Percentiles rank a stretch among this genome's conserved stretches.
Evolutionary conservation across 2,888 invertebrate species (phyloP).

Genomic region (Tenthredo livida): DNA sequence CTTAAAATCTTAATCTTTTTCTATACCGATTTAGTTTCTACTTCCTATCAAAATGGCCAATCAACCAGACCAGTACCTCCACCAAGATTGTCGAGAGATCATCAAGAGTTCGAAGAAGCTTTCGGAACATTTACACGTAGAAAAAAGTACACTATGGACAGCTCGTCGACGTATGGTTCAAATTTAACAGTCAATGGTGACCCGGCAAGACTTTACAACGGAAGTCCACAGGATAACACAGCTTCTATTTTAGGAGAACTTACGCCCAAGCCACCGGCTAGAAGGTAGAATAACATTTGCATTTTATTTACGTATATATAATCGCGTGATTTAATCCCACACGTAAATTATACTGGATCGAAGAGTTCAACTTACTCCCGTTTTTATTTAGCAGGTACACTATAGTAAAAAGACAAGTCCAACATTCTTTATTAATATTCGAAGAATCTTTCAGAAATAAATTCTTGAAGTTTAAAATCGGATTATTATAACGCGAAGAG

Average conservation of each 20-base stretch:
- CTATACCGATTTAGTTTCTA: constrained; percentile 64
- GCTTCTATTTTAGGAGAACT: constrained; percentile 69
- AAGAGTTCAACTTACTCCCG: neutral
- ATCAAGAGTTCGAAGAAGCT: constrained; percentile 74
- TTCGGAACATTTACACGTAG: constrained; percentile 72
- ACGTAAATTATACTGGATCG: neutral
- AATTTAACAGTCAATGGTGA: constrained; percentile 71
- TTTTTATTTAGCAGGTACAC: neutral
- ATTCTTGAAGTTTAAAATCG: neutral
- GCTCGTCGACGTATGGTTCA: constrained; percentile 67
- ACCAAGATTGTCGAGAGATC: constrained; percentile 66
- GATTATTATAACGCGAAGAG: neutral
- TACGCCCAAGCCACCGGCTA: constrained; percentile 73
- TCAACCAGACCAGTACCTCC: constrained; percentile 63
- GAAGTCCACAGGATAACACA: constrained; percentile 70
- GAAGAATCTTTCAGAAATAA: neutral
- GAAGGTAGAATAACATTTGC: constrained; percentile 64
- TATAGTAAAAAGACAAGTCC: neutral
- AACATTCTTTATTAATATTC: neutral
- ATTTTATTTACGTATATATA: neutral
- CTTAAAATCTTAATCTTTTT: neutral
- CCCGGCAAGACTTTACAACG: constrained; percentile 69
- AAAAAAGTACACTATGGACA: constrained; percentile 72
- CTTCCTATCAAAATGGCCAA: constrained; percentile 69
- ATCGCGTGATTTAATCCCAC: neutral